Evolutionary conservation across 2,797 vertebrate genomes (phyloP).

Genomic region (Meriones psammophilus): DNA sequence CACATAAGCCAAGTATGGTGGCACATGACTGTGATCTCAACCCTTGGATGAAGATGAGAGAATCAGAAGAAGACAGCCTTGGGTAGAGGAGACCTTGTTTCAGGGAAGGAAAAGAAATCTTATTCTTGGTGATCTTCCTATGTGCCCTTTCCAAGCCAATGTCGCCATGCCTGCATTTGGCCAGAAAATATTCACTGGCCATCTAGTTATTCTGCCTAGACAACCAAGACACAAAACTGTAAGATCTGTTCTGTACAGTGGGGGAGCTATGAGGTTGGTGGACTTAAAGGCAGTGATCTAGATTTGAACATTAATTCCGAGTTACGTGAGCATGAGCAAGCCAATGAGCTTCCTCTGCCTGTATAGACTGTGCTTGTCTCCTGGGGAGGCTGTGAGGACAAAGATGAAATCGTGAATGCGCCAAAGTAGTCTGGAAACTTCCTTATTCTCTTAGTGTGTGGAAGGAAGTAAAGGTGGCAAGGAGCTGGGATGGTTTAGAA

Average conservation of each 20-base stretch:
- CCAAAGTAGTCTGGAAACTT: not conserved
- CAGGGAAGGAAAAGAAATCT: not conserved
- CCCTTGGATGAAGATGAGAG: not conserved
- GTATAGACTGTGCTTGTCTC: not conserved
- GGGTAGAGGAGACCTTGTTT: not conserved
- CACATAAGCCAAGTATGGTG: not conserved
- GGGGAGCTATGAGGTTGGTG: not conserved
- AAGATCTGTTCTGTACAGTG: not conserved
- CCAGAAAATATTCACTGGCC: not conserved
- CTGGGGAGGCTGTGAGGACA: not conserved
- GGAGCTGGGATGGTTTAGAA: not conserved
- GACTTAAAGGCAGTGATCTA: not conserved
- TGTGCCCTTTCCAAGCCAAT: not conserved
- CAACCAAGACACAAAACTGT: not conserved
- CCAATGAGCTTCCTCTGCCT: not conserved
- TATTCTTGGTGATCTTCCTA: not conserved
- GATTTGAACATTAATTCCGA: not conserved
- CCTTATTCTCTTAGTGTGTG: not conserved
- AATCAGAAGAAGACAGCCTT: not conserved
- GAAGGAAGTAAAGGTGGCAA: not conserved
- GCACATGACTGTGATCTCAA: not conserved
- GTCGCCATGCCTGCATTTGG: not conserved
- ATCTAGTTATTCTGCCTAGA: not conserved
- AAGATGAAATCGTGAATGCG: not conserved
- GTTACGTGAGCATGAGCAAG: not conserved